Evolutionary conservation across 2,888 invertebrate genomes (phyloP).

Genomic region (Cheilosia urbana): DNA sequence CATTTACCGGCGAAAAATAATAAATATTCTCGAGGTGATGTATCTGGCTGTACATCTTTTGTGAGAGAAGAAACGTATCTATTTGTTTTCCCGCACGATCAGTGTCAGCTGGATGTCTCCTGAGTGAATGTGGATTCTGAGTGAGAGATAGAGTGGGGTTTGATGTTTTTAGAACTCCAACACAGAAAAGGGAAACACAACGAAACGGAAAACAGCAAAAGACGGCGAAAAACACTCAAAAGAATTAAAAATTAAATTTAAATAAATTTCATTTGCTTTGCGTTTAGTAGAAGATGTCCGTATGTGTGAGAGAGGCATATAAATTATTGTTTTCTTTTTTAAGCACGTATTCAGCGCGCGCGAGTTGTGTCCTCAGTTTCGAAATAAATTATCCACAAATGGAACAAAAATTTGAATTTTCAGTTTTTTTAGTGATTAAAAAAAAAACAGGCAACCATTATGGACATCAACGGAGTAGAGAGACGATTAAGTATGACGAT

Average conservation of each 20-base stretch:
- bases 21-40: constrained; percentile 22
- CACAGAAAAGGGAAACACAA: constrained; percentile 44
- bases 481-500: constrained; percentile 17
- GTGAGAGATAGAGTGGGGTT: constrained; percentile 58
- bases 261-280: constrained; percentile 31
- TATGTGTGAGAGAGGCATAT: constrained; percentile 57
- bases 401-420: constrained; percentile 24
- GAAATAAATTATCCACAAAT: constrained; percentile 66
- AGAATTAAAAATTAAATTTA: constrained; percentile 37
- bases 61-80: constrained; percentile 47
- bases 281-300: constrained; percentile 47
- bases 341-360: constrained; percentile 27
- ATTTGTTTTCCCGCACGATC: constrained; percentile 59
- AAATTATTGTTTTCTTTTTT: constrained; percentile 31
- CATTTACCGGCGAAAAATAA: constrained; percentile 47
- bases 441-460: constrained; percentile 19
- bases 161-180: constrained; percentile 15
- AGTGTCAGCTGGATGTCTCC: constrained; percentile 69
- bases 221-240: constrained; percentile 55
- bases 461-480: constrained; percentile 32
- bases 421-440: constrained; percentile 20
- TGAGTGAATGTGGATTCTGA: constrained; percentile 66
- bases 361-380: constrained; percentile 22
- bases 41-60: constrained; percentile 54
- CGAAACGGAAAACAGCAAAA: constrained; percentile 48